Percentiles rank a stretch among this genome's conserved stretches.
Conservation (phyloP, 1,140 invertebrate genomes). For the Trachymyrmex cornetzi region DNA sequence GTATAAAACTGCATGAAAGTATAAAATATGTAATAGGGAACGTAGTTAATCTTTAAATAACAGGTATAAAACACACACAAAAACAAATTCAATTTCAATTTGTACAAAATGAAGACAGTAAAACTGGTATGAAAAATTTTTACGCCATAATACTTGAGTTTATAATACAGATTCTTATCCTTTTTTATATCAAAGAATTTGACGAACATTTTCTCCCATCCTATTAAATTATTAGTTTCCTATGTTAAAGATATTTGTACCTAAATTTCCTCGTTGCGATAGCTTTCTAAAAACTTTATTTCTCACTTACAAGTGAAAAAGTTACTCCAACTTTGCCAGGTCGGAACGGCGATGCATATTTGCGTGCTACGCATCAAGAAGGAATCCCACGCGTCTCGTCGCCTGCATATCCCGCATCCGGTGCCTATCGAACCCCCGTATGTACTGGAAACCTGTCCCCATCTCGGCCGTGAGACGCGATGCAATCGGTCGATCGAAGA, state of each 20-base stretch:
- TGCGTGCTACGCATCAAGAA: constrained; percentile 59
- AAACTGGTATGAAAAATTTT: not conserved
- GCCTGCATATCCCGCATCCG: constrained; percentile 80
- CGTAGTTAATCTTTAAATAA: not conserved
- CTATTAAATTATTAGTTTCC: not conserved
- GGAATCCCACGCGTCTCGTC: constrained; percentile 82
- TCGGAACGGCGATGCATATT: constrained; percentile 56
- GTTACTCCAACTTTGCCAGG: constrained; percentile 50
- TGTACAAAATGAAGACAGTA: not conserved
- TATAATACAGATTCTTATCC: not conserved
- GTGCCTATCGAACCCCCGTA: constrained; percentile 70
- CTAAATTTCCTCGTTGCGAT: not conserved
- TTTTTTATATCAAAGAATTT: not conserved
- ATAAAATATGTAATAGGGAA: not conserved
- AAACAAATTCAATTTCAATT: not conserved
- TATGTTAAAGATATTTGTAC: not conserved
- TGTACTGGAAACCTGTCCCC: constrained; percentile 76
- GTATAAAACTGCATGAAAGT: not conserved
- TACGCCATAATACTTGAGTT: not conserved
- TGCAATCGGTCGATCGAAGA: constrained; percentile 66
- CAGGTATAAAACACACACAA: not conserved
- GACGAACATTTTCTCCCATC: not conserved
- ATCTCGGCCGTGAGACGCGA: constrained; percentile 23
- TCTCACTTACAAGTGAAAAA: constrained; percentile 6
- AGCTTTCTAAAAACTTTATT: not conserved